Conservation (phyloP, 2,113 vertebrate genomes). For the Hemiscyllium ocellatum region DNA sequence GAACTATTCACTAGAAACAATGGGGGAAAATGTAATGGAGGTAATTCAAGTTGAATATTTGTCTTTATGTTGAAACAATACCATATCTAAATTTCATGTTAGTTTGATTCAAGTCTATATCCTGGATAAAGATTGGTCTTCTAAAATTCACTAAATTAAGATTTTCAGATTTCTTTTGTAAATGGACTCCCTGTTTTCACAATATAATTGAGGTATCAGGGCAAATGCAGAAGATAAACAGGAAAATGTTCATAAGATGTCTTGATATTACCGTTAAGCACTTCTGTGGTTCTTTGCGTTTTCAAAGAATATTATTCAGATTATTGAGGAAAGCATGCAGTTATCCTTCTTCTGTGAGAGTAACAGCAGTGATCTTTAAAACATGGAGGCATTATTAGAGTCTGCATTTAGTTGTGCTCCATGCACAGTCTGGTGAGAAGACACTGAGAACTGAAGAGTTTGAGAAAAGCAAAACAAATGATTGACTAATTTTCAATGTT, state of each 20-base stretch:
- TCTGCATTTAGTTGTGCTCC: not conserved
- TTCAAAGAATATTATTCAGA: not conserved
- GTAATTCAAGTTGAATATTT: not conserved
- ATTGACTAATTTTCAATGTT: not conserved
- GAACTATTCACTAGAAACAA: slow-evolving; percentile 51
- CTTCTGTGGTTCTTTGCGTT: not conserved
- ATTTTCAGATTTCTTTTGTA: not conserved
- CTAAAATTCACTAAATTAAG: not conserved
- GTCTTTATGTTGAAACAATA: not conserved
- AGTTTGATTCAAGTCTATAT: not conserved
- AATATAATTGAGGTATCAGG: not conserved
- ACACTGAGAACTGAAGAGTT: not conserved
- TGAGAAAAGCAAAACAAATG: not conserved
- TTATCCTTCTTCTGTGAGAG: not conserved
- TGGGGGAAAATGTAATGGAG: slow-evolving; percentile 39
- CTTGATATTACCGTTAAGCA: not conserved
- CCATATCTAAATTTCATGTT: not conserved
- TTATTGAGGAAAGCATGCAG: not conserved
- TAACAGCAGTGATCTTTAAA: not conserved
- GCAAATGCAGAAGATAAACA: not conserved
- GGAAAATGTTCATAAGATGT: not conserved
- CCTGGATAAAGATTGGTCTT: not conserved
- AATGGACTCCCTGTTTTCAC: not conserved
- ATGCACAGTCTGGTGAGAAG: not conserved
- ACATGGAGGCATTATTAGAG: not conserved